Conservation (phyloP, 2,113 vertebrate genomes). For the Zeus faber region DNA sequence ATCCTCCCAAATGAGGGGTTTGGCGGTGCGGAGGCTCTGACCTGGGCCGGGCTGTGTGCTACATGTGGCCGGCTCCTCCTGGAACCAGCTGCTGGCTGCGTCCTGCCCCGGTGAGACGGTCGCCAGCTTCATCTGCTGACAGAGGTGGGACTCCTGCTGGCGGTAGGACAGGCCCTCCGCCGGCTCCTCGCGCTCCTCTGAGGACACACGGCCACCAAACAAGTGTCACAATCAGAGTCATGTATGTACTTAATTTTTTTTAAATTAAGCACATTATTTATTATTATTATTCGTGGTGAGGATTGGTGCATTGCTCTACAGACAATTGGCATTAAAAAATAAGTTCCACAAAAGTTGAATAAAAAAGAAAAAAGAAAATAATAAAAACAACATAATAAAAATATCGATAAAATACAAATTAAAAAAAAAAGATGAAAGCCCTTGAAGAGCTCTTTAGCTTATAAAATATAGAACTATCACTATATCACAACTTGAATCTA, state of each 20-base stretch:
- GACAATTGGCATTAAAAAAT: background rate
- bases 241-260: no score
- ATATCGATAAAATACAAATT: no score
- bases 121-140: constrained; percentile 86
- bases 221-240: no score
- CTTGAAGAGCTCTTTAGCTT: no score
- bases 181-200: constrained; percentile 78
- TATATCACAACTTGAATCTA: no score
- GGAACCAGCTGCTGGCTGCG: constrained; percentile 73
- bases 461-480: no score
- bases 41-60: constrained; percentile 76
- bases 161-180: constrained; percentile 77
- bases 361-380: no score
- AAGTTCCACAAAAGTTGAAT: constrained; percentile 14
- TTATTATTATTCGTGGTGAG: constrained; percentile 9
- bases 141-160: constrained; percentile 80
- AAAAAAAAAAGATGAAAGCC: no score
- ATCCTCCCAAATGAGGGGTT: no score
- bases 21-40: constrained; percentile 48
- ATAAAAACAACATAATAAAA: no score
- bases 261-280: no score
- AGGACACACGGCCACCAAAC: constrained; percentile 7
- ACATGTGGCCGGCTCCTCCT: constrained; percentile 74
- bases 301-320: no score
- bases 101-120: constrained; percentile 72